These are phyloP conservation scores for Rapana venosa DNA, from an alignment of 2,888 invertebrate genomes.

Conservation along the genomic window DNA sequence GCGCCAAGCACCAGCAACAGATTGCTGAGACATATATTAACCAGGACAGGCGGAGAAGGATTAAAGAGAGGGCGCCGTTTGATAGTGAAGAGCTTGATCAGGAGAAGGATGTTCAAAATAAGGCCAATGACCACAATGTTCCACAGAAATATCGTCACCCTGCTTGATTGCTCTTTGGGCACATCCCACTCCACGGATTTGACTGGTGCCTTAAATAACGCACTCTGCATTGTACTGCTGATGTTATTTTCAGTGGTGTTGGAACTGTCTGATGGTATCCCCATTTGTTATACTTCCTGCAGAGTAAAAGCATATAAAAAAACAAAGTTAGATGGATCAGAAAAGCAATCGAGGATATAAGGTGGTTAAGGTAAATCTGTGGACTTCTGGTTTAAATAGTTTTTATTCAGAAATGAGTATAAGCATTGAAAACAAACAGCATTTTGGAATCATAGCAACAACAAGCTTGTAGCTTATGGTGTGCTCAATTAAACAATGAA, in stretches of 20 bases:
- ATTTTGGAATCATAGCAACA: too few relatives aligned
- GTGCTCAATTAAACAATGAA: too few relatives aligned
- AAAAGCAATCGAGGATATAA: too few relatives aligned
- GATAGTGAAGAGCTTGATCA: background rate
- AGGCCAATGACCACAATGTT: background rate
- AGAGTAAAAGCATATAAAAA: too few relatives aligned
- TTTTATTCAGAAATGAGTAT: too few relatives aligned
- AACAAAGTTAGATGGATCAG: too few relatives aligned
- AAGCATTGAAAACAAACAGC: too few relatives aligned
- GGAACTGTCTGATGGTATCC: background rate
- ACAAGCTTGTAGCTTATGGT: too few relatives aligned
- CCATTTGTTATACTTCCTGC: too few relatives aligned
- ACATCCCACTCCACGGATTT: background rate
- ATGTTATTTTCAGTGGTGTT: background rate
- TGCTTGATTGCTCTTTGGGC: background rate
- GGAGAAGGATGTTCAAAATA: background rate
- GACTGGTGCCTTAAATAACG: background rate
- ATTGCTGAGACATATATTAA: constrained; percentile 33
- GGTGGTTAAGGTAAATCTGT: too few relatives aligned
- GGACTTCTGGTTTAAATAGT: too few relatives aligned
- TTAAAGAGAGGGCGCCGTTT: background rate
- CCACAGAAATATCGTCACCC: constrained; percentile 4
- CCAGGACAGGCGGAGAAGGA: background rate
- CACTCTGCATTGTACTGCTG: background rate
- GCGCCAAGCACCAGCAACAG: constrained; percentile 28